A percentile compares a stretch with the other conserved stretches of the same genome.
Conservation (phyloP, 53 echinoderm and acorn worm genomes). For the Holothuria scabra region DNA sequence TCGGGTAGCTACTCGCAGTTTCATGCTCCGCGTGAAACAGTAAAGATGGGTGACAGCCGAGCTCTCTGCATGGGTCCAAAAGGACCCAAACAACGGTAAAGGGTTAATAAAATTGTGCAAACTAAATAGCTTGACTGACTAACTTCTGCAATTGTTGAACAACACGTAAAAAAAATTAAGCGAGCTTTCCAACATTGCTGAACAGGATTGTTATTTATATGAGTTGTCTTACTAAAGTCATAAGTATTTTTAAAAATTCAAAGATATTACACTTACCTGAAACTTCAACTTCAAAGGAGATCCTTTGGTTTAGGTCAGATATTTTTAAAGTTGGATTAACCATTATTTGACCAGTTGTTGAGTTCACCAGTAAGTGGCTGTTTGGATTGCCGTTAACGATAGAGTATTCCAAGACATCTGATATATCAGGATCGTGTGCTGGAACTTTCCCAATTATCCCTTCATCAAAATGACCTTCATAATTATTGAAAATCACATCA, state of each 20-base stretch:
- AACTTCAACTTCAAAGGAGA: constrained; percentile 82
- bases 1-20: too few relatives aligned
- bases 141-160: too few relatives aligned
- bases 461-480: constrained; percentile 86
- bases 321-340: constrained; percentile 79
- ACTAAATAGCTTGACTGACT: too few relatives aligned
- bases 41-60: too few relatives aligned
- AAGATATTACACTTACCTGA: constrained; percentile 72
- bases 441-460: constrained; percentile 93
- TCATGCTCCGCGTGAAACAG: too few relatives aligned
- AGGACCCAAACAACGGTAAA: too few relatives aligned
- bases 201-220: too few relatives aligned
- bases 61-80: too few relatives aligned
- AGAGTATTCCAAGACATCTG: constrained; percentile 72
- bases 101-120: too few relatives aligned
- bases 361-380: constrained; percentile 79
- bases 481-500: constrained; percentile 97
- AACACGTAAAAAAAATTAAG: too few relatives aligned
- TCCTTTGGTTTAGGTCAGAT: constrained; percentile 83
- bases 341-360: constrained; percentile 79
- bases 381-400: constrained; percentile 73
- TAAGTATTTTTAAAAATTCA: not conserved
- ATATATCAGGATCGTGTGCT: constrained; percentile 86
- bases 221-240: not conserved
- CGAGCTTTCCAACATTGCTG: too few relatives aligned